phyloP scores from a whole-genome alignment of 2,113 vertebrate genomes.

The Cavia porcellus region DNA sequence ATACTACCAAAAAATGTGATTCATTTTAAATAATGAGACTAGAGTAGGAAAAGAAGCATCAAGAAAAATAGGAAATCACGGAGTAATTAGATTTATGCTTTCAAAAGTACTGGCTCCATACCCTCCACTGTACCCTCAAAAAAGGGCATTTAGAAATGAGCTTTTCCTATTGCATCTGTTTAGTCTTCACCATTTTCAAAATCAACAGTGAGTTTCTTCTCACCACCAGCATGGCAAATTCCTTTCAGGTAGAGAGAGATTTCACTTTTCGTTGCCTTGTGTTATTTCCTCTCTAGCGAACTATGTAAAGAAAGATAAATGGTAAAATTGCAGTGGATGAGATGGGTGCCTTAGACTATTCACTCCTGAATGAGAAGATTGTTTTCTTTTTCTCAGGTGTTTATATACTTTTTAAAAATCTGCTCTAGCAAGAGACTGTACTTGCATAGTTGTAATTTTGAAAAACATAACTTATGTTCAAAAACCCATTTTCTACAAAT shows the following conservation, averaged over 20 bases:
- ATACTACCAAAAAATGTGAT: conserved; percentile 67
- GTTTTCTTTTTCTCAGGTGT: background rate
- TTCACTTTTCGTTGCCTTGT: conserved; percentile 74
- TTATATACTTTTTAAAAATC: background rate
- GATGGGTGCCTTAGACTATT: conserved; percentile 57
- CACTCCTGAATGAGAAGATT: conserved; percentile 20
- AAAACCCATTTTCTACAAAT: conserved; percentile 18
- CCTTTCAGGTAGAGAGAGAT: conserved; percentile 68
- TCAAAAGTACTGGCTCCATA: conserved; percentile 30
- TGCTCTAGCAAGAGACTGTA: conserved; percentile 51
- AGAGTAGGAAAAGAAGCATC: conserved; percentile 64
- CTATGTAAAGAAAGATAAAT: conserved; percentile 63
- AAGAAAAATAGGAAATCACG: conserved; percentile 45
- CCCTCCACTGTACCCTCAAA: background rate
- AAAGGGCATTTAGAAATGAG: conserved; percentile 72
- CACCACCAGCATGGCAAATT: conserved; percentile 35
- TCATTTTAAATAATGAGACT: conserved; percentile 69
- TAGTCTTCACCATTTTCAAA: conserved; percentile 41
- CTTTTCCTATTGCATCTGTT: conserved; percentile 68
- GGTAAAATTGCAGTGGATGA: conserved; percentile 36
- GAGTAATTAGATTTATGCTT: conserved; percentile 66
- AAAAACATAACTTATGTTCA: conserved; percentile 60
- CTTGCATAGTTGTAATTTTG: conserved; percentile 68
- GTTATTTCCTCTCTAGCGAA: conserved; percentile 74
- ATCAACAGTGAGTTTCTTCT: conserved; percentile 76